Evolutionary conservation across 2,797 vertebrate species (phyloP).

Genomic region (Peromyscus eremicus): DNA sequence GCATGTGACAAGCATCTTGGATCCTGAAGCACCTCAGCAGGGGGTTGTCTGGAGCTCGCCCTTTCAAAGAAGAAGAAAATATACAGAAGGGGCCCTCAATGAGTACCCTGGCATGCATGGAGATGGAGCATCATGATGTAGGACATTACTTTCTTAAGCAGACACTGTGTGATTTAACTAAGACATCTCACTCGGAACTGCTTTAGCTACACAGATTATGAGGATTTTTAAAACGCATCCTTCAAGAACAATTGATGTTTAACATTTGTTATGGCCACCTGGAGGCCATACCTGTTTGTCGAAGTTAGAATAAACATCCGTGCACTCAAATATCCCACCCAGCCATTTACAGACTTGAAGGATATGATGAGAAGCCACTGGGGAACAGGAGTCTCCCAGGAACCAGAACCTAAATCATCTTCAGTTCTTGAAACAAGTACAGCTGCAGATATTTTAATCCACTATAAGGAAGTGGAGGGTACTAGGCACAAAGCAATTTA

Average conservation of each 20-base stretch:
- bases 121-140: neutral
- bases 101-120: neutral
- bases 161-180: neutral
- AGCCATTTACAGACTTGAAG: neutral
- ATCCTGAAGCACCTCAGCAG: neutral
- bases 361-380: neutral
- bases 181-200: neutral
- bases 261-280: neutral
- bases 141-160: neutral
- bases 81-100: neutral
- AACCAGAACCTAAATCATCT: neutral
- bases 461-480: neutral
- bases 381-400: neutral
- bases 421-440: neutral
- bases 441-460: neutral
- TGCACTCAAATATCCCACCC: neutral
- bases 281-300: neutral
- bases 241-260: neutral
- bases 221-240: neutral
- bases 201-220: neutral
- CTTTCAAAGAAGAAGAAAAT: slow-evolving; percentile 45
- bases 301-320: neutral
- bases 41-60: neutral
- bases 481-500: neutral
- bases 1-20: neutral